These are phyloP conservation scores for Berghia stephanieae DNA, from an alignment of 1,140 invertebrate genomes.

Conservation along the genomic window DNA sequence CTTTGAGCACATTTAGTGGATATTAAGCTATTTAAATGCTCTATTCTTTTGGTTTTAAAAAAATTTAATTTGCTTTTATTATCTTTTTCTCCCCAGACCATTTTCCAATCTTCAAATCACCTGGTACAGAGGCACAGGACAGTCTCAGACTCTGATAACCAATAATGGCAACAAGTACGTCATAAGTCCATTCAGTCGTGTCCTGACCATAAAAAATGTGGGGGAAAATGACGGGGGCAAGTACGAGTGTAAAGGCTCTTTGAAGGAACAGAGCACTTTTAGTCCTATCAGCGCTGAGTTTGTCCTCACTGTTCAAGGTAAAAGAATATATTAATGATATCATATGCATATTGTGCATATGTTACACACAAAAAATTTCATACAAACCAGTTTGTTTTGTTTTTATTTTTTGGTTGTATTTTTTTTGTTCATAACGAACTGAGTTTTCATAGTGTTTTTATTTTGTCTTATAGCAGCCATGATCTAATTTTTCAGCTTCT, in stretches of 20 bases:
- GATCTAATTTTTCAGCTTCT: neutral
- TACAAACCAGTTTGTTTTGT: neutral
- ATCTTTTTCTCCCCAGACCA: neutral
- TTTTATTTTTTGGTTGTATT: neutral
- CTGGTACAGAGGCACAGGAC: constrained; percentile 14
- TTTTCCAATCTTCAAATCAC: neutral
- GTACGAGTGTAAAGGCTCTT: constrained; percentile 86
- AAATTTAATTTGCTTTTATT: neutral
- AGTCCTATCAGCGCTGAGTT: constrained; percentile 78
- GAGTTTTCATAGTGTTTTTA: neutral
- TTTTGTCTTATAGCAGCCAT: neutral
- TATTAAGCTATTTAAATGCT: neutral
- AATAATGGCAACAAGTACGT: constrained; percentile 65
- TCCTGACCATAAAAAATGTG: constrained; percentile 79
- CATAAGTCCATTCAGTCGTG: constrained; percentile 42
- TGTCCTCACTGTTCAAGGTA: constrained; percentile 79
- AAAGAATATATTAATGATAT: constrained; percentile 45
- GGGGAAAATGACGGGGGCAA: constrained; percentile 82
- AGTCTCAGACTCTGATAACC: constrained; percentile 74
- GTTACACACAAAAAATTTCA: neutral
- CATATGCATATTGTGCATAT: too few relatives aligned
- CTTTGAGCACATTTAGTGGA: too few relatives aligned
- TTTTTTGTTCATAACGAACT: neutral
- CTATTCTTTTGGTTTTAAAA: neutral
- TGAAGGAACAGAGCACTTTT: constrained; percentile 68